Percentiles rank a stretch among this genome's conserved stretches.
Conservation (phyloP, 2,888 invertebrate genomes). For the Copidosoma aretas region DNA sequence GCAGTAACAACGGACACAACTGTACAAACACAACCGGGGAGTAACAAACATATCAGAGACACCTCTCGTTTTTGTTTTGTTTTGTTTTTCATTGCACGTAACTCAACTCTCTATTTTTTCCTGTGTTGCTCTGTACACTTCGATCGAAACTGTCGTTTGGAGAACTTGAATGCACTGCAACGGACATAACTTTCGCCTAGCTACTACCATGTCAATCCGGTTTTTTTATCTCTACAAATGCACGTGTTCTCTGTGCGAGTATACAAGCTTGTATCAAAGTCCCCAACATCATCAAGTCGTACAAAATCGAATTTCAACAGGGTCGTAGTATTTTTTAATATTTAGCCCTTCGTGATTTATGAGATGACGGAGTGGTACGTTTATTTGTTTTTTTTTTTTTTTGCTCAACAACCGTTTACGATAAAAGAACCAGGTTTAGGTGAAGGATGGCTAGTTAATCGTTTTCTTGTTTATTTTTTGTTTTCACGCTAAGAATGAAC, state of each 20-base stretch:
- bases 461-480: constrained; percentile 3
- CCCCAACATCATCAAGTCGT: constrained; percentile 19
- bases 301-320: constrained; percentile 26
- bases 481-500: background rate
- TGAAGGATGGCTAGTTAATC: constrained; percentile 35
- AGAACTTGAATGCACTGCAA: background rate
- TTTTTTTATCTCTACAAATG: background rate
- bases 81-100: background rate
- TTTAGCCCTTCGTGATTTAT: constrained; percentile 26
- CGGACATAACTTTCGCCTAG: background rate
- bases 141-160: background rate
- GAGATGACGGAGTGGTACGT: constrained; percentile 31
- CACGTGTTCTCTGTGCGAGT: background rate
- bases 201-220: background rate
- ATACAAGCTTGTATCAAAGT: background rate
- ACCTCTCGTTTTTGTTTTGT: background rate
- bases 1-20: no score
- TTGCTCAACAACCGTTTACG: background rate
- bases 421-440: constrained; percentile 26
- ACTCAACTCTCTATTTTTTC: background rate
- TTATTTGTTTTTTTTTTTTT: constrained; percentile 20
- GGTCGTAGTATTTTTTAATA: constrained; percentile 22
- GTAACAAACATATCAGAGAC: background rate
- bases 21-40: background rate
- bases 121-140: background rate